These are phyloP conservation scores for Lapara coniferarum DNA, from an alignment of 2,888 invertebrate genomes.

Conservation along the genomic window DNA sequence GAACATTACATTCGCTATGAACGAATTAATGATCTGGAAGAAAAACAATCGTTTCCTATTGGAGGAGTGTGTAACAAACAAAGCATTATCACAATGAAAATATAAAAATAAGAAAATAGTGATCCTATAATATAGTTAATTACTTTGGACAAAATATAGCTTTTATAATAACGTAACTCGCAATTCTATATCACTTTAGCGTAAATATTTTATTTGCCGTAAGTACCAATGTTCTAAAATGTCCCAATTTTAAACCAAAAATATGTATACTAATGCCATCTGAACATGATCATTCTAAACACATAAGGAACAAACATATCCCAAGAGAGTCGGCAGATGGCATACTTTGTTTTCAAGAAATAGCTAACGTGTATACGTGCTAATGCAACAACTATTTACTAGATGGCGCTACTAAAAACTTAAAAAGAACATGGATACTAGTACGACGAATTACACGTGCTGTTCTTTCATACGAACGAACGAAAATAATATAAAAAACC, in stretches of 20 bases:
- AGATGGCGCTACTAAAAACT: conserved; percentile 2
- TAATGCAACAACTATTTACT: not conserved
- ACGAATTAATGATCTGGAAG: conserved; percentile 10
- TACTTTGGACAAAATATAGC: too few relatives aligned
- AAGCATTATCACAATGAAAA: not conserved
- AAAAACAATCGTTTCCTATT: not conserved
- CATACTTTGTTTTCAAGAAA: not conserved
- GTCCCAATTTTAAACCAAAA: not conserved
- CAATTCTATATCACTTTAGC: too few relatives aligned
- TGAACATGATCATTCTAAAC: not conserved
- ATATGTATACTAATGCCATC: conserved; percentile 12
- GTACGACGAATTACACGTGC: not conserved
- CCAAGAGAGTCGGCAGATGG: not conserved
- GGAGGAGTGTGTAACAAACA: not conserved
- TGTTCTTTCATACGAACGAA: too few relatives aligned
- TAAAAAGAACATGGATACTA: not conserved
- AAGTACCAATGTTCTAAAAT: not conserved
- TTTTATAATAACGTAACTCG: too few relatives aligned
- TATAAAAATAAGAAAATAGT: too few relatives aligned
- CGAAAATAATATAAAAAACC: too few relatives aligned
- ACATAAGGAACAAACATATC: not conserved
- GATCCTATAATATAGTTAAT: too few relatives aligned
- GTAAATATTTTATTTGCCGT: too few relatives aligned
- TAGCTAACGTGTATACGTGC: not conserved
- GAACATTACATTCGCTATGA: conserved; percentile 24